A percentile compares a stretch with the other conserved stretches of the same genome.
These are phyloP conservation scores for Dasypogon diadema DNA, from an alignment of 2,888 invertebrate species.

Conservation along the genomic window DNA sequence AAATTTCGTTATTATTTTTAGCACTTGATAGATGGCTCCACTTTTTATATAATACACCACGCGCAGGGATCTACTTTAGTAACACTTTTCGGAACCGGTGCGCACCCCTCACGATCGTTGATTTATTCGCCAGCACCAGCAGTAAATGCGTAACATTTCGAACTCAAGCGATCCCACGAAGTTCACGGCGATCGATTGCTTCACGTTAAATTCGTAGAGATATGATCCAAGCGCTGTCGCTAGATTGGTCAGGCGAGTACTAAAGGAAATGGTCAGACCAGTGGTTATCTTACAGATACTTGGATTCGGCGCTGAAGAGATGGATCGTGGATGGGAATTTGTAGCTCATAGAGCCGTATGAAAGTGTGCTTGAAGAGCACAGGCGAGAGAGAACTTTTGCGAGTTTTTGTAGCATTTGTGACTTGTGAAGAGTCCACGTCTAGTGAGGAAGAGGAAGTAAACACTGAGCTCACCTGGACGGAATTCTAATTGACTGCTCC, in stretches of 20 bases:
- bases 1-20: not conserved
- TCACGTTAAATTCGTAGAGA: not conserved
- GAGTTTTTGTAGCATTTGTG: no score
- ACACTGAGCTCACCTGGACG: not conserved
- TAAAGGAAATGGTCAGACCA: not conserved
- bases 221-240: not conserved
- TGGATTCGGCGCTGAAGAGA: not conserved
- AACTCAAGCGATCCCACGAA: not conserved
- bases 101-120: no score
- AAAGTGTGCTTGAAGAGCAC: no score
- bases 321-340: not conserved
- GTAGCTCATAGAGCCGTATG: no score
- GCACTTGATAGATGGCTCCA: not conserved
- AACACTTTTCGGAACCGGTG: no score
- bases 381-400: no score
- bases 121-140: no score
- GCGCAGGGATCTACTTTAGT: no score
- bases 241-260: slow-evolving; percentile 2
- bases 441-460: slow-evolving; percentile 2
- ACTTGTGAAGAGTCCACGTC: no score
- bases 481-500: slow-evolving; percentile 9
- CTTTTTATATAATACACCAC: not conserved
- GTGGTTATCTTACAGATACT: no score
- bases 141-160: not conserved
- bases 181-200: not conserved